Base-by-base conservation (phyloP, 1,140 invertebrate species). In the Limonius californicus region DNA sequence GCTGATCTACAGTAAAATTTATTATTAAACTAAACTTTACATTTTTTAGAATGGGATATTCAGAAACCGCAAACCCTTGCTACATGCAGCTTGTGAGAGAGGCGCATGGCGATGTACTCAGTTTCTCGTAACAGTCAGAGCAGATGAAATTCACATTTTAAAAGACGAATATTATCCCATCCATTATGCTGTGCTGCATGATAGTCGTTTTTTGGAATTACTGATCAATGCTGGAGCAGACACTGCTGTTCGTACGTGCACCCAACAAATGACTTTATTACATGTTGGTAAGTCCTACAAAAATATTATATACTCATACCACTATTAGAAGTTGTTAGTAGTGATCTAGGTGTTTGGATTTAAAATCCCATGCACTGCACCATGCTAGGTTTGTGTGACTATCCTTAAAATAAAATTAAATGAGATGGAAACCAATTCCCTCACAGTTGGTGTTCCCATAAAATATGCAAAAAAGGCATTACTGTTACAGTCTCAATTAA, bases 81-180 rank as follows among this genome's bases (percentile, higher is more conserved):
- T 69, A 42, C 86, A 88, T 65, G 80, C 86, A 18, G 86, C 87
- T 0, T 88, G 85, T 68, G 86, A 88, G 70, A 74, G 85, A 32
- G 86, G 85, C 16, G 87, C 87, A 20, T 89, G 86, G 86, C 81
- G 83, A 58, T 89, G 87, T 75, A 86, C 87, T 0, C 84, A 86
- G 68, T 86, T 84, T 74, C 74, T 89, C 23, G 74, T 82, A 7
- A 77, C 81, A 11, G 85, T 86, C 53, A 77, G 87, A 35, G 83
- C 83, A 20, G 86, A 89, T 65, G 87, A 89, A 75, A 86, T 89
- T 11, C 87, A 89, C 72, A 81, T 86, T 47, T 84, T 87, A 53
- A 88, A 86, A 76, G 87, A 89, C 71, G 87, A 89, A 77, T 89
- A 88, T 72, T 89, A 87, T 77, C 87, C 87, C 4, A 87, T 89